Evolutionary conservation across 2,797 vertebrate genomes (phyloP).

Genomic region (Pempheris klunzingeri): DNA sequence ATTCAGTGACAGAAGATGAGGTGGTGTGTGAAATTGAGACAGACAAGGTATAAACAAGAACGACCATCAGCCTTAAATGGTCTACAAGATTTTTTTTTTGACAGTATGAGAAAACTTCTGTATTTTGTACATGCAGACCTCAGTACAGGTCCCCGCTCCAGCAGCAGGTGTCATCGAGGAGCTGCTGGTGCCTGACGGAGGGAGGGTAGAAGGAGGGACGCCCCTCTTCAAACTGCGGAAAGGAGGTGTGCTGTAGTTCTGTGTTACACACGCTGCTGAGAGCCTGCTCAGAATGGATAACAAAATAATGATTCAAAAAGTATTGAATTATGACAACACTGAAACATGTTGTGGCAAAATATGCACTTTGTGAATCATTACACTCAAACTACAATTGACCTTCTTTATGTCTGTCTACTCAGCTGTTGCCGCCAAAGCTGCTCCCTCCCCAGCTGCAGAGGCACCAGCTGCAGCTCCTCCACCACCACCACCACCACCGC

Average conservation of each 20-base stretch:
- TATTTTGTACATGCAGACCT: conserved; percentile 85
- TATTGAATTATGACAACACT: not conserved
- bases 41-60: conserved; percentile 88
- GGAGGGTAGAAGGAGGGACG: conserved; percentile 93
- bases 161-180: conserved; percentile 93
- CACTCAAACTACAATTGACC: not conserved
- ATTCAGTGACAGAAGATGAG: conserved; percentile 94
- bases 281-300: not conserved
- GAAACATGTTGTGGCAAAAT: not conserved
- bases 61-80: not conserved
- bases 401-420: conserved; percentile 1
- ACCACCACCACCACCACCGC: conserved; percentile 44
- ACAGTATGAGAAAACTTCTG: not conserved
- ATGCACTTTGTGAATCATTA: not conserved
- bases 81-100: too few species aligned
- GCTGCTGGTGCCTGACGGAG: conserved; percentile 94
- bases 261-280: not conserved
- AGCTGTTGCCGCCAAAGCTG: conserved; percentile 89
- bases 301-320: not conserved
- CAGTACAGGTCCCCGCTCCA: conserved; percentile 95
- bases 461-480: conserved; percentile 78
- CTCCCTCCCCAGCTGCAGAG: conserved; percentile 68
- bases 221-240: conserved; percentile 97
- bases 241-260: conserved; percentile 80
- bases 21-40: conserved; percentile 99